These are phyloP conservation scores for Drosophila truncata DNA, from an alignment of 1,140 invertebrate genomes.

Conservation along the genomic window DNA sequence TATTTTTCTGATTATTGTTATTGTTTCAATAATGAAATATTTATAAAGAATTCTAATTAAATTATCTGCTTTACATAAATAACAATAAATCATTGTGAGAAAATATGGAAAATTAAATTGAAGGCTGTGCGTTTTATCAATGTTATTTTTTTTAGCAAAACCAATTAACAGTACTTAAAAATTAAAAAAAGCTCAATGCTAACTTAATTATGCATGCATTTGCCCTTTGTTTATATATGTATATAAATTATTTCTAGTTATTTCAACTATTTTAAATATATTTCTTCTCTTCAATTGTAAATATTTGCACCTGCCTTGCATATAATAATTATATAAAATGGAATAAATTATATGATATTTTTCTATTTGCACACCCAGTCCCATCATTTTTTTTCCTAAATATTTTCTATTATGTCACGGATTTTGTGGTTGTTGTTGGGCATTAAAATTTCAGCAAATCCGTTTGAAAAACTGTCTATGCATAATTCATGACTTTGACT, in stretches of 20 bases:
- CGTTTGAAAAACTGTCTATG: slow-evolving; percentile 50
- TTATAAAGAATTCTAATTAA: slow-evolving; percentile 1
- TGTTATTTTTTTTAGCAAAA: not conserved
- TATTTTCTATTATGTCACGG: slow-evolving; percentile 41
- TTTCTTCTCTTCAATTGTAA: slow-evolving; percentile 19
- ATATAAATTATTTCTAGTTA: not conserved
- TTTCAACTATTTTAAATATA: not conserved
- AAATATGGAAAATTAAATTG: slow-evolving; percentile 7
- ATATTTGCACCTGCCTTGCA: slow-evolving; percentile 7
- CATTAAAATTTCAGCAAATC: slow-evolving; percentile 68
- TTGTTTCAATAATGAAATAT: not conserved
- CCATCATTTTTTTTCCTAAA: slow-evolving; percentile 3
- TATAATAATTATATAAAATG: slow-evolving; percentile 11
- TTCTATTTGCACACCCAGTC: not conserved
- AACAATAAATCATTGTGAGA: slow-evolving; percentile 3
- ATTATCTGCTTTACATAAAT: not conserved
- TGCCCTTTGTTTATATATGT: slow-evolving; percentile 4
- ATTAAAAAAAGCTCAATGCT: not conserved
- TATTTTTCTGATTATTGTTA: not conserved
- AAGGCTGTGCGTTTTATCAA: not conserved
- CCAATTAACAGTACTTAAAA: slow-evolving; percentile 9
- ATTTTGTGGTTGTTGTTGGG: slow-evolving; percentile 18
- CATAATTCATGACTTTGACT: slow-evolving; percentile 47
- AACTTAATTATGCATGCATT: slow-evolving; percentile 26
- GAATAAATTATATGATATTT: slow-evolving; percentile 18